phyloP scores from a whole-genome alignment of 1,140 invertebrate genomes.

The Drosophila ogumai region DNA sequence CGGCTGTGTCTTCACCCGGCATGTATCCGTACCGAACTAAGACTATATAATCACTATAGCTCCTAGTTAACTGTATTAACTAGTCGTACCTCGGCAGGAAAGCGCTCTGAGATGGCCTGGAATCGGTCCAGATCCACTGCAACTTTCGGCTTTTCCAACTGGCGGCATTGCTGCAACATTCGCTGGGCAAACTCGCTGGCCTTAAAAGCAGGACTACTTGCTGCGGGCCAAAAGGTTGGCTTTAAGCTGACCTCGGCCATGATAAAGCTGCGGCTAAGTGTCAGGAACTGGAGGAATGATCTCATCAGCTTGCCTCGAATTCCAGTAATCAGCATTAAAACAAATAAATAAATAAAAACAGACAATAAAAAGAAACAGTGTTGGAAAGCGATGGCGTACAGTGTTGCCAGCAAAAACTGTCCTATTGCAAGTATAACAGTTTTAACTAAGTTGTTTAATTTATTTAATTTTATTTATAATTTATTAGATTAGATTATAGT shows the following conservation, averaged over 20 bases:
- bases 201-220: neutral
- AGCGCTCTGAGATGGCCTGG: slow-evolving; percentile 26
- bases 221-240: neutral
- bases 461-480: too few relatives aligned
- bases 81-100: slow-evolving; percentile 27
- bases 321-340: neutral
- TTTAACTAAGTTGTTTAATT: too few relatives aligned
- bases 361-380: neutral
- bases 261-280: neutral
- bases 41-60: neutral
- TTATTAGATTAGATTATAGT: too few relatives aligned
- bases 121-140: slow-evolving; percentile 32
- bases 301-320: neutral
- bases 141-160: slow-evolving; percentile 24
- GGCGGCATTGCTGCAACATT: slow-evolving; percentile 23
- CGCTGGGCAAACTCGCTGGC: slow-evolving; percentile 3
- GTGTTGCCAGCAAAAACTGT: neutral
- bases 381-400: neutral
- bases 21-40: slow-evolving; percentile 42
- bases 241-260: neutral
- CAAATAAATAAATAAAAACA: too few relatives aligned
- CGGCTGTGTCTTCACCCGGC: slow-evolving; percentile 63
- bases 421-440: too few relatives aligned
- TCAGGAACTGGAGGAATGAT: neutral
- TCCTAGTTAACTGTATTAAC: neutral